Evolutionary conservation across 1,140 invertebrate genomes (phyloP), one percentile per base, ranked within the genome.

Genomic region (Pogonus chalceus): DNA sequence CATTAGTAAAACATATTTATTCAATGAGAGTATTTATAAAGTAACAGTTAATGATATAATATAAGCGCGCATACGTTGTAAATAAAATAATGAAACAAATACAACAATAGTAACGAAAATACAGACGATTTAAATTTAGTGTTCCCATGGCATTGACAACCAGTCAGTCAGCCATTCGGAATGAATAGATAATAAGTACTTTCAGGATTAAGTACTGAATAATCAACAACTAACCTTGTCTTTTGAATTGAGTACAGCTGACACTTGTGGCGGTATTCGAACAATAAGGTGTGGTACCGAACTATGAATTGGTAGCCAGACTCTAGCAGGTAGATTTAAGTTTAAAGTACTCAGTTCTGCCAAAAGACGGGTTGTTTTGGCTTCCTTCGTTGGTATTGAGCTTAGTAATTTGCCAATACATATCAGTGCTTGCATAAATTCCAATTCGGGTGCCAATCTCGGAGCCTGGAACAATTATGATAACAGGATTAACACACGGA

Each of bases 191-290:
- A 26, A 14, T 4, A 26, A 26, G 50, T 26, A n/a, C n/a, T n/a
- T n/a, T n/a, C n/a, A n/a, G n/a, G n/a, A n/a, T 53, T 35, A 46
- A 35, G 23, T 46, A 51, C 21, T 52, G 20, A 43, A 23, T 43
- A 54, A 46, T 50, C 46, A 58, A 46, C 50, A 51, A 50, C 57
- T 65, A 69, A 89, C 88, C 79, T 98, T 98, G 71, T 98, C 96
- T 78, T 99, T 99, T 49, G 94, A 98, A 71, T 99, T 99, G 49
- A 99, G 83, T 43, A 99, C 94, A 50, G 94, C 94, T 46, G 95
- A 81, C 57, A 90, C 87, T 61, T 92, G 90, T 55, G 94, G 92
- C 23, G 95, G 92, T 68, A 96, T 90, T 63, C 92, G 76, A 26
- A 96, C 85, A 59, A 96, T 85, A 66, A 96, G 87, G 76, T 91